Evolutionary conservation across 2,797 vertebrate genomes (phyloP).

Genomic region (Linurgus olivaceus): DNA sequence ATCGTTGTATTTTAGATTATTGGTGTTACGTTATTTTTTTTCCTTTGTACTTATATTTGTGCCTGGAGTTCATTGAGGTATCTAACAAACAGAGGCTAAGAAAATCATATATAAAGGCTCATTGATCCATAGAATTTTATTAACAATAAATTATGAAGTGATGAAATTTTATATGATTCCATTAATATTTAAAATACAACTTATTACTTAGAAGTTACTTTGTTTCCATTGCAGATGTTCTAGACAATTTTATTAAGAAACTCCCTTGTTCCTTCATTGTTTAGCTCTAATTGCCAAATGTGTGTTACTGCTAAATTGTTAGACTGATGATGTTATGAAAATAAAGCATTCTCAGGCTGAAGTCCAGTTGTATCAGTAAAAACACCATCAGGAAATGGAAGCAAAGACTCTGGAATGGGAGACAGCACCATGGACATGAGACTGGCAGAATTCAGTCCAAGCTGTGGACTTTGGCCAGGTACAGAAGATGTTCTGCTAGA

Average conservation of each 20-base stretch:
- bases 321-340: not conserved
- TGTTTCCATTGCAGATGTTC: not conserved
- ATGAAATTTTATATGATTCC: not conserved
- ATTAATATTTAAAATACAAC: not conserved
- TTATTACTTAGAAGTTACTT: not conserved
- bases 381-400: not conserved
- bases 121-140: not conserved
- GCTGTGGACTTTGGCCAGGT: not conserved
- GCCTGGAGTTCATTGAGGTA: not conserved
- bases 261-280: not conserved
- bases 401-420: not conserved
- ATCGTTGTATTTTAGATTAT: not conserved
- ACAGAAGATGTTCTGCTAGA: not conserved
- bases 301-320: not conserved
- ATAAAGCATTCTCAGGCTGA: not conserved
- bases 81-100: not conserved
- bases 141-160: not conserved
- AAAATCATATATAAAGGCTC: not conserved
- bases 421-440: accelerated
- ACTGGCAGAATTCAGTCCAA: not conserved
- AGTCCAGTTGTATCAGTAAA: not conserved
- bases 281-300: not conserved
- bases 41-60: not conserved
- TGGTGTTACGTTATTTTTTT: not conserved
- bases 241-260: not conserved